Evolutionary conservation across 1,140 invertebrate species (phyloP), one percentile per base, ranked within the genome.

Genomic region (Pseudomyrmex flavicornis): DNA sequence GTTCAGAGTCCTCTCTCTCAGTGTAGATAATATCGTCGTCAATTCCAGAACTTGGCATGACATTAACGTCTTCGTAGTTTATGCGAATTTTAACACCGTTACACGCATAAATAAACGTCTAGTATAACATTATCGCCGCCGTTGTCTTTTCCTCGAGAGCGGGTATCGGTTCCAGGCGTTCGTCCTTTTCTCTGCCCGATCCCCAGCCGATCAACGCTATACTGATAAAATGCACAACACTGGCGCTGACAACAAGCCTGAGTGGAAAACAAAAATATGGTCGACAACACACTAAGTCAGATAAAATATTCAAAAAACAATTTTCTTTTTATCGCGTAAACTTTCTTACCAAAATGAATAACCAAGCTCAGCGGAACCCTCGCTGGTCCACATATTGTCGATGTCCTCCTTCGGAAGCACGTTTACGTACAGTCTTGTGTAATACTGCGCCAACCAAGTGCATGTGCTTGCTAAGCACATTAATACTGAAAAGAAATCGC

Each of bases 91-190:
- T 50, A 20, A 80, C 5, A 22, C 10, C n/a, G 26, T 63, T 22
- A 58, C 12, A 58, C 13, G 35, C 35, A 35, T 35, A 35, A 54
- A 35, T 26, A 73, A 35, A 75, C 9, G 9, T 87, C 95, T 94
- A 98, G 91, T 97, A 98, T 66, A 98, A 94, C 97, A 98, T 97
- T 91, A 98, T 97, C 86, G 97, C 97, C 90, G 97, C 97, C 86
- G 97, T 97, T 72, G 96, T 96, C 94, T 98, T 97, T 92, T 98
- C 97, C 90, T 97, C 97, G 9, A 97, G 94, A 46, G 97, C 96
- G 0, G 97, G 96, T 68, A 96, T 96, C 1, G 96, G 88, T 77
- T 94, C 95, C 0, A 95, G 94, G 85, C 96, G 96, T 35, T 95
- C 94, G 50, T 96, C 95, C 26, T 95, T 94, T 9, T 95, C 94